Conservation (phyloP, 1,140 invertebrate species). For the Bombus balteatus region DNA sequence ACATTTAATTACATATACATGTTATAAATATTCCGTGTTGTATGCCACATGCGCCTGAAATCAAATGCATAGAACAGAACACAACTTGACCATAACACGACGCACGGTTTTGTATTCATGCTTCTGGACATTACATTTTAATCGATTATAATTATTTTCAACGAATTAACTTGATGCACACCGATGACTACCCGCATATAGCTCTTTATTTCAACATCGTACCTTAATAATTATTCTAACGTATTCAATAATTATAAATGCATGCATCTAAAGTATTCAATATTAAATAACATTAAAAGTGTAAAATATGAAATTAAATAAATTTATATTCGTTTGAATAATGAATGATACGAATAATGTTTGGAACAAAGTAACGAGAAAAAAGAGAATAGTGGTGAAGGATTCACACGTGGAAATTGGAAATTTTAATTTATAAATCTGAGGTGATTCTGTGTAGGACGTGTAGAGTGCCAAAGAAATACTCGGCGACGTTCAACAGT, state of each 20-base stretch:
- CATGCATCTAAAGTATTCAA: too few species aligned
- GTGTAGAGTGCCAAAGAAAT: too few species aligned
- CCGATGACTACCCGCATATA: not conserved
- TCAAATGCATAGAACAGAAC: conserved; percentile 7
- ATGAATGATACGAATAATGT: too few species aligned
- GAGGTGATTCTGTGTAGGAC: too few species aligned
- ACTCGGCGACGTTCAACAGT: too few species aligned
- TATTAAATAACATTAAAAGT: not conserved
- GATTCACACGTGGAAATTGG: too few species aligned
- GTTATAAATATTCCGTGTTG: not conserved
- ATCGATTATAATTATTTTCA: not conserved
- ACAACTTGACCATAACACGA: not conserved
- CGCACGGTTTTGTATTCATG: not conserved
- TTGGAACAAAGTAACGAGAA: too few species aligned
- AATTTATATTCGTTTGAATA: not conserved
- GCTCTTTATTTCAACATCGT: not conserved
- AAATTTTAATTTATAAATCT: not conserved
- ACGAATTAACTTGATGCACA: conserved; percentile 5
- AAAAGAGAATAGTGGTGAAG: too few species aligned
- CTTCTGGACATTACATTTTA: not conserved
- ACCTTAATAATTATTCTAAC: not conserved
- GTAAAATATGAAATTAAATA: not conserved
- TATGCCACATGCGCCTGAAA: not conserved
- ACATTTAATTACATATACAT: not conserved
- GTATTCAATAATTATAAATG: not conserved